Conservation (phyloP, 2,797 vertebrate species). For the Gadopsis bispinosus region DNA sequence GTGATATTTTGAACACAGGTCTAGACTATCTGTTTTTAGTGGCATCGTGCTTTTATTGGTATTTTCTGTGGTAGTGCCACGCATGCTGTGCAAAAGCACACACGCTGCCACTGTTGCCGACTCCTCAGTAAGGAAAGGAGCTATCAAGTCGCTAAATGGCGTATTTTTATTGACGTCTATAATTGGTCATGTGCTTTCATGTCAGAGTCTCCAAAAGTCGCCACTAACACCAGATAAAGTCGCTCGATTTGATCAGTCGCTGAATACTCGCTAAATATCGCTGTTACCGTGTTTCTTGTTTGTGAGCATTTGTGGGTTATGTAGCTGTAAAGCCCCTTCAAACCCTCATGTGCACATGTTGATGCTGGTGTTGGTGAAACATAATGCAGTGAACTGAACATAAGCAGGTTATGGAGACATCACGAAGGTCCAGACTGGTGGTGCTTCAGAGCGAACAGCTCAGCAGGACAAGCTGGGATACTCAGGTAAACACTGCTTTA, state of each 20-base stretch:
- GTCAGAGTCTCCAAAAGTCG: too few species aligned
- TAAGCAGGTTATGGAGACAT: conserved; percentile 59
- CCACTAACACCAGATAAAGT: too few species aligned
- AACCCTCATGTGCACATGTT: neutral
- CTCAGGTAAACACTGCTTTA: conserved; percentile 36
- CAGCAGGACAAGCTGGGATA: conserved; percentile 22
- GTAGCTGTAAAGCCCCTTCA: neutral
- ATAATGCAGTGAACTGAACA: neutral
- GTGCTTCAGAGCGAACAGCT: conserved; percentile 38
- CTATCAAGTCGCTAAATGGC: too few species aligned
- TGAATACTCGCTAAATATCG: too few species aligned
- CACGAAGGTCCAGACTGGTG: conserved; percentile 17
- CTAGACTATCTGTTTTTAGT: neutral
- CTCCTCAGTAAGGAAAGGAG: too few species aligned
- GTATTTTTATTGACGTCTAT: too few species aligned
- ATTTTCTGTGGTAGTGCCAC: neutral
- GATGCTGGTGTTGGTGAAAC: neutral
- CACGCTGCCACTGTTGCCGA: too few species aligned
- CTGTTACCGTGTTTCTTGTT: neutral
- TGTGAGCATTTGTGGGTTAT: neutral
- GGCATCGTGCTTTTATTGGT: neutral
- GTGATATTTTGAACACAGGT: too few species aligned
- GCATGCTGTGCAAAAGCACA: neutral
- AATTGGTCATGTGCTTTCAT: too few species aligned
- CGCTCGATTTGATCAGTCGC: too few species aligned